Conservation (phyloP, 2,888 invertebrate species). For the Prosopocoilus inquinatus region DNA sequence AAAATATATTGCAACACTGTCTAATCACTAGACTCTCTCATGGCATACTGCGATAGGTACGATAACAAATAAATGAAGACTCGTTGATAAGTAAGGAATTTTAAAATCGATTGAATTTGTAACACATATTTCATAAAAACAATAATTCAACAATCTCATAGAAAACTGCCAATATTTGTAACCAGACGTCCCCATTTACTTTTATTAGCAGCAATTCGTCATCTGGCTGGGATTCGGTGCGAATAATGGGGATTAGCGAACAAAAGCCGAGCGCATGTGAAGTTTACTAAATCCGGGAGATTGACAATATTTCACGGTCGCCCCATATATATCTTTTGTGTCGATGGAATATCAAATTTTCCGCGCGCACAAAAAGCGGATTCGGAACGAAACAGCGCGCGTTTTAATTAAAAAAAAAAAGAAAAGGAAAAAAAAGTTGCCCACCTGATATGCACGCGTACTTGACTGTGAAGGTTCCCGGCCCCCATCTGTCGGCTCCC, state of each 20-base stretch:
- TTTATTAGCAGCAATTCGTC: neutral
- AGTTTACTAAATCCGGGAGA: conserved; percentile 30
- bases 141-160: too few species aligned
- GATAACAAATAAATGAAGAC: too few species aligned
- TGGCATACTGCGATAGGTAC: too few species aligned
- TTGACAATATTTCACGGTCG: conserved; percentile 28
- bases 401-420: too few species aligned
- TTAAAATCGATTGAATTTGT: too few species aligned
- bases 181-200: too few species aligned
- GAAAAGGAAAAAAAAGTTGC: conserved; percentile 28
- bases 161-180: neutral
- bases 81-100: too few species aligned
- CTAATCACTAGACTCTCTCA: too few species aligned
- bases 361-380: too few species aligned
- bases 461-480: conserved; percentile 66
- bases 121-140: too few species aligned
- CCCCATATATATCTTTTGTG: neutral
- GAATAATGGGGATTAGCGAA: conserved; percentile 18
- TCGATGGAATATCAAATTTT: neutral
- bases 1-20: too few species aligned
- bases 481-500: conserved; percentile 60
- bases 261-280: conserved; percentile 24
- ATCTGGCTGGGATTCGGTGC: neutral
- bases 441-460: conserved; percentile 76
- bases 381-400: too few species aligned